phyloP scores from a whole-genome alignment of 2,113 vertebrate species.

The Scomber japonicus region DNA sequence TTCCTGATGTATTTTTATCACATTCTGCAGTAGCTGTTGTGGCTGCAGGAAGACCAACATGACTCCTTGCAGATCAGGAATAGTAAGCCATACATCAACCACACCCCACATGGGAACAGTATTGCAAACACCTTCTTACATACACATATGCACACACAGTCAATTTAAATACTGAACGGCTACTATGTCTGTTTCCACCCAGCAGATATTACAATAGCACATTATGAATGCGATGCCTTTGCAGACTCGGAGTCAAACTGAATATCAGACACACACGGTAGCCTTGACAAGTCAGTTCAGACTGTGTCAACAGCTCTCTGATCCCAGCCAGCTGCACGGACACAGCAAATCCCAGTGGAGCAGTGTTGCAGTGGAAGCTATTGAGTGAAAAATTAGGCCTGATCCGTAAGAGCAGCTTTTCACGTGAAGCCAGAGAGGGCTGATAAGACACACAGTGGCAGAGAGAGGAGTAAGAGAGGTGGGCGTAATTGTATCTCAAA shows the following conservation, averaged over 20 bases:
- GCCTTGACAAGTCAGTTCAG: conserved; percentile 62
- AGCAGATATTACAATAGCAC: conserved; percentile 49
- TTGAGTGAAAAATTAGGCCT: conserved; percentile 56
- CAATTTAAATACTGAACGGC: background rate
- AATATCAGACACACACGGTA: conserved; percentile 46
- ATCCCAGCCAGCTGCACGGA: conserved; percentile 45
- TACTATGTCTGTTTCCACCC: conserved; percentile 42
- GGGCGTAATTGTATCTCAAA: conserved; percentile 69
- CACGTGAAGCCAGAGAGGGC: conserved; percentile 36
- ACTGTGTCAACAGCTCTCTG: conserved; percentile 66
- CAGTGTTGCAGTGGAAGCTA: conserved; percentile 45
- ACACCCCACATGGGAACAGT: conserved; percentile 28
- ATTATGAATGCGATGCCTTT: conserved; percentile 34
- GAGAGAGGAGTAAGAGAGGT: conserved; percentile 39
- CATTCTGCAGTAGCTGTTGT: conserved; percentile 20
- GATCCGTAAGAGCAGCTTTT: conserved; percentile 57
- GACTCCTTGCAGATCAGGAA: conserved; percentile 45
- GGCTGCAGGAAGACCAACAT: conserved; percentile 17
- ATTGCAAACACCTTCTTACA: conserved; percentile 34
- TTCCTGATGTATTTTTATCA: background rate
- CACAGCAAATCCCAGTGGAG: conserved; percentile 34
- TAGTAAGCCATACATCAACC: conserved; percentile 66
- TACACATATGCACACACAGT: conserved; percentile 23
- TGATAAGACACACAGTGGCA: conserved; percentile 50
- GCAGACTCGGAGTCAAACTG: conserved; percentile 47